A percentile compares a stretch with the other conserved stretches of the same genome.
Evolutionary conservation across 2,888 invertebrate genomes (phyloP).

Genomic region (Coelinius sp.): DNA sequence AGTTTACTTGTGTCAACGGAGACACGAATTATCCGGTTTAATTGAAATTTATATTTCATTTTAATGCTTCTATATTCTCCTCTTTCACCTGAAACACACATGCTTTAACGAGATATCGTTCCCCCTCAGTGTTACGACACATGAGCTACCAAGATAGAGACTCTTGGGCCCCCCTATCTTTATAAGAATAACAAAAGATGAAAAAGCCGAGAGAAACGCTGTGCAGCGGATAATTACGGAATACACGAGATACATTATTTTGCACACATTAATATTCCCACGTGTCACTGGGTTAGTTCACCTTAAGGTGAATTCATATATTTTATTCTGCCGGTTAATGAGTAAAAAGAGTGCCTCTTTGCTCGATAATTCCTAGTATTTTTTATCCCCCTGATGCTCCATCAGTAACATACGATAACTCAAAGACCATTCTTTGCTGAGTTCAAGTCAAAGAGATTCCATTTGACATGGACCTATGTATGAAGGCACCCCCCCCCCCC

Average conservation of each 20-base stretch:
- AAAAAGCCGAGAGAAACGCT: conserved; percentile 18
- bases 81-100: neutral
- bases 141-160: neutral
- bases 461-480: neutral
- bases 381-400: neutral
- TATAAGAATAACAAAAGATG: neutral
- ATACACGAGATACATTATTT: conserved; percentile 19
- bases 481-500: no score
- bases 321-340: conserved; percentile 5
- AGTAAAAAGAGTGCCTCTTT: neutral
- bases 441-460: neutral
- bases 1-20: conserved; percentile 22
- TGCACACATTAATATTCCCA: conserved; percentile 40
- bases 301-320: neutral
- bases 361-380: neutral
- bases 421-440: neutral
- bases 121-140: neutral
- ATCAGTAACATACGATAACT: conserved; percentile 11
- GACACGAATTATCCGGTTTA: neutral
- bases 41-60: neutral
- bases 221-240: neutral
- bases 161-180: neutral
- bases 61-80: neutral
- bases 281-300: conserved; percentile 39
- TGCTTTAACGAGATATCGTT: conserved; percentile 1